These are phyloP conservation scores for Molorchus minor DNA, from an alignment of 2,888 invertebrate genomes.

Conservation along the genomic window DNA sequence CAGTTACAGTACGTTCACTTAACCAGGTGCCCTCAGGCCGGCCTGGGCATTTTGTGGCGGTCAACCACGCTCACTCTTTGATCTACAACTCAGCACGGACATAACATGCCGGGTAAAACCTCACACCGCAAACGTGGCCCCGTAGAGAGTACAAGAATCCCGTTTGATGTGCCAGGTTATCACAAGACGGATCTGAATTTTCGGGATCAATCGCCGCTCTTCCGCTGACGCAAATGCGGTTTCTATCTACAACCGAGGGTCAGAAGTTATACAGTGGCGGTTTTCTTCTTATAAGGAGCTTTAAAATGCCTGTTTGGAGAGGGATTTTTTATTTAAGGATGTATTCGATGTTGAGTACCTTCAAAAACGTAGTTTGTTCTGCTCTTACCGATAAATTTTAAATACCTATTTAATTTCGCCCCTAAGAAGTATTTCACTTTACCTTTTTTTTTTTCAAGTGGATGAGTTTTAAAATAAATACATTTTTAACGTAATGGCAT, in stretches of 20 bases:
- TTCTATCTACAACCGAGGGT: slow-evolving; percentile 18
- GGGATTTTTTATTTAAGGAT: too few species aligned
- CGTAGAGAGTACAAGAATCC: slow-evolving; percentile 19
- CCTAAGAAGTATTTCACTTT: too few species aligned
- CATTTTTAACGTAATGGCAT: too few species aligned
- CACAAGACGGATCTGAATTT: slow-evolving; percentile 23
- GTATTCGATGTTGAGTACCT: too few species aligned
- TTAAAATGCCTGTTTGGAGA: slow-evolving; percentile 14
- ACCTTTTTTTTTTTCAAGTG: too few species aligned
- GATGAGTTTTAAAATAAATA: too few species aligned
- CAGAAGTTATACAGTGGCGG: slow-evolving; percentile 16
- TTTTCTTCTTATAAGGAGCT: slow-evolving; percentile 11
- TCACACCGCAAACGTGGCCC: slow-evolving; percentile 18
- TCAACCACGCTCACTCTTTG: slow-evolving; percentile 29
- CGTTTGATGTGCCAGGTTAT: slow-evolving; percentile 35
- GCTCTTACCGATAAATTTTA: too few species aligned
- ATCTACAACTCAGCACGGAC: slow-evolving; percentile 20
- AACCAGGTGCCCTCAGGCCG: not conserved
- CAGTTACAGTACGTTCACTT: slow-evolving; percentile 25
- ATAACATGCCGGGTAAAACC: slow-evolving; percentile 19
- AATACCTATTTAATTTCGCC: too few species aligned
- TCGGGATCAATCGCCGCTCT: slow-evolving; percentile 22
- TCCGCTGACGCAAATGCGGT: slow-evolving; percentile 23
- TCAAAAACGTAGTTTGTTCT: too few species aligned
- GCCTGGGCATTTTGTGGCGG: slow-evolving; percentile 15